These are phyloP conservation scores for Zygaena filipendulae DNA, from an alignment of 2,888 invertebrate species.

Conservation along the genomic window DNA sequence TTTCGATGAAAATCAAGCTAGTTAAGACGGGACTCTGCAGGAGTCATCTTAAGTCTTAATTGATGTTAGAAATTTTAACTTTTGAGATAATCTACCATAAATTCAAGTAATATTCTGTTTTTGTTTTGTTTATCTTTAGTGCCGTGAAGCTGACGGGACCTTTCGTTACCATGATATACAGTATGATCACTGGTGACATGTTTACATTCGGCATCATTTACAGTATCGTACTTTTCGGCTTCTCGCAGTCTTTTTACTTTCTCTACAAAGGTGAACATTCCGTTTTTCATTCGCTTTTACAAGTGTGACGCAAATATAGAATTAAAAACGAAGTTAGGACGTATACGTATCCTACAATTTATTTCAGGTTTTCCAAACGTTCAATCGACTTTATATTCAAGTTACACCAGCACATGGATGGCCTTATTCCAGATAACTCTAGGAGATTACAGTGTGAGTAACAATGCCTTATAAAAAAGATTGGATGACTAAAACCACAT, in stretches of 20 bases:
- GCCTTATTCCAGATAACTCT: slow-evolving; percentile 97
- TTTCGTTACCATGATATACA: slow-evolving; percentile 99
- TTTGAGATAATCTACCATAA: background rate
- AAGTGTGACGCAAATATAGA: too few relatives aligned
- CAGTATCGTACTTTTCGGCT: slow-evolving; percentile 92
- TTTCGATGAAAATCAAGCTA: background rate
- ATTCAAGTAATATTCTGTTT: too few relatives aligned
- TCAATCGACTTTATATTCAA: slow-evolving; percentile 82
- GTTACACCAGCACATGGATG: slow-evolving; percentile 95
- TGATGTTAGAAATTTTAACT: too few relatives aligned
- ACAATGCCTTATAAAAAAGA: too few relatives aligned
- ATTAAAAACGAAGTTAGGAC: too few relatives aligned
- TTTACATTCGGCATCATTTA: slow-evolving; percentile 98
- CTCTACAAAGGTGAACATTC: slow-evolving; percentile 87
- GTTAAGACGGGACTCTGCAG: too few relatives aligned
- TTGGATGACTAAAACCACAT: too few relatives aligned
- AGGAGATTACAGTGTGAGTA: slow-evolving; percentile 95
- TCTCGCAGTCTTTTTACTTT: slow-evolving; percentile 96
- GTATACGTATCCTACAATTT: background rate
- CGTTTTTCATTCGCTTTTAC: too few relatives aligned
- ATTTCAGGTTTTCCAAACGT: slow-evolving; percentile 83
- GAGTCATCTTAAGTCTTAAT: too few relatives aligned
- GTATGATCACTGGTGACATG: slow-evolving; percentile 99
- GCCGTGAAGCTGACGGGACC: slow-evolving; percentile 96
- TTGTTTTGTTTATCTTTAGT: slow-evolving; percentile 57